phyloP scores from a whole-genome alignment of 2,888 invertebrate species.

The Cryptocephalus primarius region DNA sequence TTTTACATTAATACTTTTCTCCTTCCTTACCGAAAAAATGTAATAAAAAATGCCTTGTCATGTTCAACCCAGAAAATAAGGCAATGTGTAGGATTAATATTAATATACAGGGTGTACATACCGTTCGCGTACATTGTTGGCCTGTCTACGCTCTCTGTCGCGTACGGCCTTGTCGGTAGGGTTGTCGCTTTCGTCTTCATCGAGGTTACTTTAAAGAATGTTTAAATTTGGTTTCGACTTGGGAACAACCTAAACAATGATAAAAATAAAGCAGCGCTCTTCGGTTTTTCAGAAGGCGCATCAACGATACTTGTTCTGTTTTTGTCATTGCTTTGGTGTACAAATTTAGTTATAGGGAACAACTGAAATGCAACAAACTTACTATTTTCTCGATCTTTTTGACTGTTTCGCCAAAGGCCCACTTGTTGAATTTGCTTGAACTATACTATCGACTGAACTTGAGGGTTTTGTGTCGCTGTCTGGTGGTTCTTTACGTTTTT shows the following conservation, averaged over 20 bases:
- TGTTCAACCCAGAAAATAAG: too few relatives aligned
- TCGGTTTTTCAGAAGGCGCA: background rate
- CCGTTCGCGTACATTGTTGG: slow-evolving; percentile 97
- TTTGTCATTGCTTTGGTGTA: slow-evolving; percentile 5
- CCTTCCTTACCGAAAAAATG: too few relatives aligned
- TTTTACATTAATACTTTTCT: too few relatives aligned
- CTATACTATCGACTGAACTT: slow-evolving; percentile 44
- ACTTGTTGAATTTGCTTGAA: slow-evolving; percentile 46
- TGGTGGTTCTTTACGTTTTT: slow-evolving; percentile 77
- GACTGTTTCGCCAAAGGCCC: slow-evolving; percentile 38
- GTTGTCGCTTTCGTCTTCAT: slow-evolving; percentile 71
- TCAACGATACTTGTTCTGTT: background rate
- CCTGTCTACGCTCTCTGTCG: slow-evolving; percentile 90
- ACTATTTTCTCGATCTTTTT: slow-evolving; percentile 70
- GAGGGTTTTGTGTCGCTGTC: slow-evolving; percentile 55
- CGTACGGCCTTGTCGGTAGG: slow-evolving; percentile 86
- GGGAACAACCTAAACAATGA: slow-evolving; percentile 4
- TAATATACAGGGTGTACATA: slow-evolving; percentile 41
- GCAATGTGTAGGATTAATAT: background rate
- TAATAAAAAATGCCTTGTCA: too few relatives aligned
- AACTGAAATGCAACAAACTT: slow-evolving; percentile 36
- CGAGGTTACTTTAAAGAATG: slow-evolving; percentile 66
- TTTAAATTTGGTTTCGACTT: slow-evolving; percentile 14
- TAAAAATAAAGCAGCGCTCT: slow-evolving; percentile 1
- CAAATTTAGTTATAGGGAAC: background rate